These are phyloP conservation scores for Hofmannophila pseudospretella DNA, from an alignment of 2,888 invertebrate genomes.

Conservation along the genomic window DNA sequence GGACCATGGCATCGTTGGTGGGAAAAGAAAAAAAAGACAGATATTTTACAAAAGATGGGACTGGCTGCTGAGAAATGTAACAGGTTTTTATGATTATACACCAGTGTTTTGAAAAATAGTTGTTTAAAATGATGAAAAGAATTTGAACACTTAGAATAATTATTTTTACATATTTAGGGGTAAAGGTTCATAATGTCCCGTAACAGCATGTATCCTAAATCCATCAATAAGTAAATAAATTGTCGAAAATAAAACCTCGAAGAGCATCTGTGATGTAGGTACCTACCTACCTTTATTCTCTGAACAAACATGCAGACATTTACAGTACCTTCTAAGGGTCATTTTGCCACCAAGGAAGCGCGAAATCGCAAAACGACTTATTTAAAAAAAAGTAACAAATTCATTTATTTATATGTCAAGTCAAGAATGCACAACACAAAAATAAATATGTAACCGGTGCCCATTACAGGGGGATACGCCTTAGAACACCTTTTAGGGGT, in stretches of 20 bases:
- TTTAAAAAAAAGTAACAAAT: slow-evolving; percentile 49
- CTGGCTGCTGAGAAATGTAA: slow-evolving; percentile 5
- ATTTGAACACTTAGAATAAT: no score
- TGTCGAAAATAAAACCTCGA: no score
- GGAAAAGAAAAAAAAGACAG: slow-evolving; percentile 12
- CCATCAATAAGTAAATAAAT: no score
- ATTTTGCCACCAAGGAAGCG: slow-evolving; percentile 51
- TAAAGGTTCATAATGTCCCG: no score
- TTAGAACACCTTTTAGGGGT: slow-evolving; percentile 63
- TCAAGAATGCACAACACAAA: slow-evolving; percentile 70
- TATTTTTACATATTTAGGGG: no score
- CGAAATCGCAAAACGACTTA: slow-evolving; percentile 50
- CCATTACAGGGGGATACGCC: slow-evolving; percentile 62
- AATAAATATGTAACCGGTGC: slow-evolving; percentile 74
- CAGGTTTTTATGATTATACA: no score
- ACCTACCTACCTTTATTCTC: no score
- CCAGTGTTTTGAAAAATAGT: no score
- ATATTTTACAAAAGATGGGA: slow-evolving; percentile 7
- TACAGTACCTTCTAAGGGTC: background rate
- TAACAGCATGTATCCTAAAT: no score
- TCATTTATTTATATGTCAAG: slow-evolving; percentile 72
- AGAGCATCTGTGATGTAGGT: no score
- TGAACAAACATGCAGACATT: background rate
- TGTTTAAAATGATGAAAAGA: no score
- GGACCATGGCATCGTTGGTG: slow-evolving; percentile 14